These are phyloP conservation scores for Eutolmus rufibarbis DNA, from an alignment of 2,888 invertebrate species.

Conservation along the genomic window DNA sequence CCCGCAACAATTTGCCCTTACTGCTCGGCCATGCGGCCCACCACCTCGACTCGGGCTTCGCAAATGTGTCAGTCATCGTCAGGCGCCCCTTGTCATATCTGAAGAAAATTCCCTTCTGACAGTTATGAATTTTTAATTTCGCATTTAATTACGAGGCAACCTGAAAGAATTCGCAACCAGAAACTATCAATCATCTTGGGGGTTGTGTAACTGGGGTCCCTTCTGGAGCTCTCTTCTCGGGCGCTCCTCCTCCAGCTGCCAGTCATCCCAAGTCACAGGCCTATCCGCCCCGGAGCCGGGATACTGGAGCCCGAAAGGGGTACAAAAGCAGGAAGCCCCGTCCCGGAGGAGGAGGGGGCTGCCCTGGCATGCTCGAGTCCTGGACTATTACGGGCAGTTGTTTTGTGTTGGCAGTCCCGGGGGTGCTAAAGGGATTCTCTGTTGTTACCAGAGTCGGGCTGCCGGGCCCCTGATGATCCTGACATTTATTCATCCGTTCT, in stretches of 20 bases:
- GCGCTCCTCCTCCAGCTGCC: not conserved
- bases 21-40: not conserved
- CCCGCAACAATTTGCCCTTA: not conserved
- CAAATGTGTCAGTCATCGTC: conserved; percentile 37
- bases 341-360: not conserved
- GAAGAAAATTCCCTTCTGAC: conserved; percentile 45
- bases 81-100: conserved; percentile 34
- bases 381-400: conserved; percentile 27
- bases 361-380: conserved; percentile 1
- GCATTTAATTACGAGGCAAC: conserved; percentile 42
- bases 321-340: not conserved
- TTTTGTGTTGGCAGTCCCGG: conserved; percentile 39
- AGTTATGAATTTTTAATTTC: conserved; percentile 45
- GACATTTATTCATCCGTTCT: conserved; percentile 33
- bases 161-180: conserved; percentile 32
- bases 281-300: not conserved
- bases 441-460: conserved; percentile 40
- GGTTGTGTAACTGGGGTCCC: conserved; percentile 37
- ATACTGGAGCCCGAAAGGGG: not conserved
- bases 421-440: conserved; percentile 44
- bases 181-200: conserved; percentile 44
- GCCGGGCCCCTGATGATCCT: conserved; percentile 28
- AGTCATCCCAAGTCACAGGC: not conserved
- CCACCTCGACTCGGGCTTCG: not conserved
- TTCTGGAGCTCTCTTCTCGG: not conserved